These are phyloP conservation scores for Meiosimyza platycephala DNA, from an alignment of 2,888 invertebrate species.

Conservation along the genomic window DNA sequence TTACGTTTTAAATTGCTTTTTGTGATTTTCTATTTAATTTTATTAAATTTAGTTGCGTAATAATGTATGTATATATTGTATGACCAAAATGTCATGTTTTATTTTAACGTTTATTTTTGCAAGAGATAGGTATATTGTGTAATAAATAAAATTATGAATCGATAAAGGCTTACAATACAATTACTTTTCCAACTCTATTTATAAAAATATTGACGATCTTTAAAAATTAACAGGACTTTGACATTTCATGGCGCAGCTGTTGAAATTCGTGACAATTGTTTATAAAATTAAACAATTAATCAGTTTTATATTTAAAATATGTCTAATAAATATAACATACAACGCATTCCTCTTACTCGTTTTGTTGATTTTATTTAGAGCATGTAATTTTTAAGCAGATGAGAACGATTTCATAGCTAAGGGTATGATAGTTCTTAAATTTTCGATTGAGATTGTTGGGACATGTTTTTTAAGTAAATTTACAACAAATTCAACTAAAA, in stretches of 20 bases:
- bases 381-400: no score
- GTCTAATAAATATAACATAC: constrained; percentile 25
- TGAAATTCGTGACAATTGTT: neutral
- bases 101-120: constrained; percentile 7
- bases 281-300: neutral
- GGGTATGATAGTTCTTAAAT: no score
- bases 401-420: no score
- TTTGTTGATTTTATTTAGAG: neutral
- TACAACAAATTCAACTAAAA: no score
- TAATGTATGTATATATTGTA: constrained; percentile 1
- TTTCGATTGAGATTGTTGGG: no score
- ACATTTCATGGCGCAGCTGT: constrained; percentile 23
- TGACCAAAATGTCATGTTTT: constrained; percentile 8
- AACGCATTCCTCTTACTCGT: neutral
- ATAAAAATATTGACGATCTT: neutral
- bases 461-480: no score
- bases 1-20: constrained; percentile 27
- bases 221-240: neutral
- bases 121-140: neutral
- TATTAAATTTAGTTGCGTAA: constrained; percentile 21
- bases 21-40: constrained; percentile 24
- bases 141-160: constrained; percentile 20
- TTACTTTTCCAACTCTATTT: neutral
- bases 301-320: neutral
- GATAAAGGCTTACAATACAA: constrained; percentile 14